Conservation (phyloP, 2,888 invertebrate species). For the Euplagia quadripunctaria region DNA sequence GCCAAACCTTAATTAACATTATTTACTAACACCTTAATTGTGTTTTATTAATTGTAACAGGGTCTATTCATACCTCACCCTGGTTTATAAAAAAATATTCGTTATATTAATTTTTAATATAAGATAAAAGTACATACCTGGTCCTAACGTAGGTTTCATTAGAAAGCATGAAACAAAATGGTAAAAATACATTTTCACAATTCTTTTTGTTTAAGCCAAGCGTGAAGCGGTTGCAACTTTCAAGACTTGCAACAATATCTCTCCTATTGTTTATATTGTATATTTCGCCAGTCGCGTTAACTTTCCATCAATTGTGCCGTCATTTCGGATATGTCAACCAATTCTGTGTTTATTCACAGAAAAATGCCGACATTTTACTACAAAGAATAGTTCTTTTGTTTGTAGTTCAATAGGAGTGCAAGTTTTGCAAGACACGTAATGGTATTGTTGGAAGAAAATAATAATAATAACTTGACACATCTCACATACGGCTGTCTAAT, state of each 20-base stretch:
- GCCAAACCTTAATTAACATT: conserved; percentile 56
- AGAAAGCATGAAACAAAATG: conserved; percentile 75
- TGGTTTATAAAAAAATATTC: conserved; percentile 26
- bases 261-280: conserved; percentile 68
- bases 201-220: conserved; percentile 38
- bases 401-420: conserved; percentile 41
- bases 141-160: conserved; percentile 64
- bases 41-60: conserved; percentile 38
- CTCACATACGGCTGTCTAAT: too few species aligned
- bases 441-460: conserved; percentile 41
- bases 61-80: conserved; percentile 30
- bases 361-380: conserved; percentile 47
- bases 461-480: conserved; percentile 12
- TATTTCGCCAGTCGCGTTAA: conserved; percentile 59
- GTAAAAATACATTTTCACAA: conserved; percentile 33
- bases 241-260: conserved; percentile 71
- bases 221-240: conserved; percentile 58
- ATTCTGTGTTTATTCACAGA: conserved; percentile 60
- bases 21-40: conserved; percentile 55
- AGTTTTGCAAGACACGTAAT: conserved; percentile 50
- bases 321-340: conserved; percentile 61
- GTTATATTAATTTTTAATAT: conserved; percentile 29
- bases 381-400: conserved; percentile 54
- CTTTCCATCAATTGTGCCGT: conserved; percentile 74
- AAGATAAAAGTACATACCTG: conserved; percentile 74